A percentile compares a stretch with the other conserved stretches of the same genome.
phyloP scores from a whole-genome alignment of 2,797 vertebrate species.

The Paedocypris micromegethes region DNA sequence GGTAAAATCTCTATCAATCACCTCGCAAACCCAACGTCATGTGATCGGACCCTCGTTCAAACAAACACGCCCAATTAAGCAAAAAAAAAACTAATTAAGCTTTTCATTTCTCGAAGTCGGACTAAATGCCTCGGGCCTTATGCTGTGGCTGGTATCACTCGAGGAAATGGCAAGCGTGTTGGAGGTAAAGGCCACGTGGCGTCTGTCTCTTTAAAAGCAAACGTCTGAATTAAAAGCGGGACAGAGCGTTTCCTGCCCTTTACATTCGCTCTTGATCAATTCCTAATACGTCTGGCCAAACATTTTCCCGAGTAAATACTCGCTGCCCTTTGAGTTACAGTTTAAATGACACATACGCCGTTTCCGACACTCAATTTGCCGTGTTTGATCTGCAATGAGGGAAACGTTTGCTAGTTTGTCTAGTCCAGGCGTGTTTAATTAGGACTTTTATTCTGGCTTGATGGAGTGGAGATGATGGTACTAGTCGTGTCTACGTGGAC shows the following conservation, averaged over 20 bases:
- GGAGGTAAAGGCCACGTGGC: slow-evolving; percentile 52
- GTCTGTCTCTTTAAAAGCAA: slow-evolving; percentile 52
- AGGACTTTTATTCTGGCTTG: too few species aligned
- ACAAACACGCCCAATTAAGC: slow-evolving; percentile 52
- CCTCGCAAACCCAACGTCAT: slow-evolving; percentile 47
- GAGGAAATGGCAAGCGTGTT: slow-evolving; percentile 51
- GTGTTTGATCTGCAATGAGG: not conserved
- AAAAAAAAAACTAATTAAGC: slow-evolving; percentile 17
- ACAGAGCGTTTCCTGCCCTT: slow-evolving; percentile 51
- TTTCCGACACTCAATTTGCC: slow-evolving; percentile 24
- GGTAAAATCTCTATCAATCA: slow-evolving; percentile 49
- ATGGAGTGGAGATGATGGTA: too few species aligned
- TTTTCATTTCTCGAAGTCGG: slow-evolving; percentile 56
- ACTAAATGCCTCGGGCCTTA: slow-evolving; percentile 51
- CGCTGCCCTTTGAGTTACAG: slow-evolving; percentile 47
- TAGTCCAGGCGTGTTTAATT: too few species aligned
- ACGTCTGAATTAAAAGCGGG: slow-evolving; percentile 53
- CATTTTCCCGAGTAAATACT: slow-evolving; percentile 48
- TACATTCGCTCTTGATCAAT: slow-evolving; percentile 49
- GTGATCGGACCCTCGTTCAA: slow-evolving; percentile 46
- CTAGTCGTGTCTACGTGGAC: too few species aligned
- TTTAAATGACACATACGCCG: slow-evolving; percentile 33
- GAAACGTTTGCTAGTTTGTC: not conserved
- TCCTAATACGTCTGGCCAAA: slow-evolving; percentile 46
- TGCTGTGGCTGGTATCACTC: slow-evolving; percentile 55